Evolutionary conservation across 2,113 vertebrate species (phyloP).

Genomic region (Odobenus rosmarus): DNA sequence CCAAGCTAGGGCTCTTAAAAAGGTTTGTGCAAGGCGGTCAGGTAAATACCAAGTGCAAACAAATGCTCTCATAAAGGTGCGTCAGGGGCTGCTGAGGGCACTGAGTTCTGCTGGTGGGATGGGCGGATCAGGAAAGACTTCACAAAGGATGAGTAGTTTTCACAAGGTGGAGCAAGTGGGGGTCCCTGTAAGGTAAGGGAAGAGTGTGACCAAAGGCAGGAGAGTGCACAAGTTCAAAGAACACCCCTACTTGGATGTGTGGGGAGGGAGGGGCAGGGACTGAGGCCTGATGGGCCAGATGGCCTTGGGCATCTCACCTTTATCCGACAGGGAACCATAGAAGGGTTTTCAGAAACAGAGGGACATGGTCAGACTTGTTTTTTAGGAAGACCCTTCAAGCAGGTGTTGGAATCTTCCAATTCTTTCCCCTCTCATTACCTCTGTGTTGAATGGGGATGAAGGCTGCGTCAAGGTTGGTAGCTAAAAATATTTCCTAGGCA

Average conservation of each 20-base stretch:
- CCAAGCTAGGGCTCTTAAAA: not conserved
- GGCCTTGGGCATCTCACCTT: not conserved
- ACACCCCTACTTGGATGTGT: not conserved
- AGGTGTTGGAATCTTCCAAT: not conserved
- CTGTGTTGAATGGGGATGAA: slow-evolving; percentile 5
- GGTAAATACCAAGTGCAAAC: not conserved
- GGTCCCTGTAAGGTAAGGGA: not conserved
- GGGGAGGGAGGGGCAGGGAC: not conserved
- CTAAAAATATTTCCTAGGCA: slow-evolving; percentile 63
- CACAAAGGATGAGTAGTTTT: not conserved
- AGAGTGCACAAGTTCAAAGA: not conserved
- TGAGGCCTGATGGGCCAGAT: not conserved
- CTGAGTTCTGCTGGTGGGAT: not conserved
- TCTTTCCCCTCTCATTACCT: not conserved
- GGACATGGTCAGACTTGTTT: not conserved
- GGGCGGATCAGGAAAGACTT: not conserved
- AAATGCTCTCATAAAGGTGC: not conserved
- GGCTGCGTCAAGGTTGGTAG: not conserved
- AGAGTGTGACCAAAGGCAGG: not conserved
- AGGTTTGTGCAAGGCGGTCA: not conserved
- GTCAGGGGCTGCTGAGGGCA: too few species aligned
- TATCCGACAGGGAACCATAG: not conserved
- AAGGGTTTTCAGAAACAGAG: not conserved
- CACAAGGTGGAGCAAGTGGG: not conserved
- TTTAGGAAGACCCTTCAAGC: not conserved